A percentile compares a stretch with the other conserved stretches of the same genome.
Evolutionary conservation across 2,113 vertebrate genomes (phyloP).

Genomic region (Gnathonemus longibarbis): DNA sequence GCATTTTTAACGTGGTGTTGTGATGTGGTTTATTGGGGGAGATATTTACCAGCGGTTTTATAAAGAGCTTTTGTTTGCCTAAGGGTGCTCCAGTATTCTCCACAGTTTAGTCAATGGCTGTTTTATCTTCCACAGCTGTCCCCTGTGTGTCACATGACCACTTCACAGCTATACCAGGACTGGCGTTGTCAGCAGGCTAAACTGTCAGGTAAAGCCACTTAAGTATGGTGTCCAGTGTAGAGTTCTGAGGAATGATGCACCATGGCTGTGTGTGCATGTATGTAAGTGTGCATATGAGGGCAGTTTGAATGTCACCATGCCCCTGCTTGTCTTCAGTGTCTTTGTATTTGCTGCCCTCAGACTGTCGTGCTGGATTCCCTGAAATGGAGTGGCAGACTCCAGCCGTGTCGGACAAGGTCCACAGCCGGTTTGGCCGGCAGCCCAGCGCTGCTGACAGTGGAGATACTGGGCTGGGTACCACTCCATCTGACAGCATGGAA

Average conservation of each 20-base stretch:
- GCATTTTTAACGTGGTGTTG: not conserved
- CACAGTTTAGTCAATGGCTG: not conserved
- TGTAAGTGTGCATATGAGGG: conserved; percentile 15
- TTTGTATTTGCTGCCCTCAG: not conserved
- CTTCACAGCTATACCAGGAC: conserved; percentile 53
- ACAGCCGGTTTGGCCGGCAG: conserved; percentile 66
- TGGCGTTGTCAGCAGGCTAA: conserved; percentile 35
- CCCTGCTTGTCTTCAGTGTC: not conserved
- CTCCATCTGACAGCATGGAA: conserved; percentile 74
- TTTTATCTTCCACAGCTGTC: conserved; percentile 21
- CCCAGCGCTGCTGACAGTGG: conserved; percentile 63
- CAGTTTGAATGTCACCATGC: not conserved
- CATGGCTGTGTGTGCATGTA: conserved; percentile 11
- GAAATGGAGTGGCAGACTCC: conserved; percentile 81
- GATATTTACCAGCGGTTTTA: not conserved
- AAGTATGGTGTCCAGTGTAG: not conserved
- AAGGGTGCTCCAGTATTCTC: not conserved
- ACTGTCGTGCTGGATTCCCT: conserved; percentile 41
- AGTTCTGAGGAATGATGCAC: not conserved
- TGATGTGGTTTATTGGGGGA: not conserved
- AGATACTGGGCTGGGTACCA: conserved; percentile 70
- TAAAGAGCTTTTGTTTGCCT: not conserved
- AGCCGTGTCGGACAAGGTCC: conserved; percentile 66
- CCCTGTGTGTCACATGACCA: conserved; percentile 50
- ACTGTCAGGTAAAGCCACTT: conserved; percentile 42